phyloP scores from a whole-genome alignment of 2,113 vertebrate species.

The Speoplatyrhinus poulsoni region DNA sequence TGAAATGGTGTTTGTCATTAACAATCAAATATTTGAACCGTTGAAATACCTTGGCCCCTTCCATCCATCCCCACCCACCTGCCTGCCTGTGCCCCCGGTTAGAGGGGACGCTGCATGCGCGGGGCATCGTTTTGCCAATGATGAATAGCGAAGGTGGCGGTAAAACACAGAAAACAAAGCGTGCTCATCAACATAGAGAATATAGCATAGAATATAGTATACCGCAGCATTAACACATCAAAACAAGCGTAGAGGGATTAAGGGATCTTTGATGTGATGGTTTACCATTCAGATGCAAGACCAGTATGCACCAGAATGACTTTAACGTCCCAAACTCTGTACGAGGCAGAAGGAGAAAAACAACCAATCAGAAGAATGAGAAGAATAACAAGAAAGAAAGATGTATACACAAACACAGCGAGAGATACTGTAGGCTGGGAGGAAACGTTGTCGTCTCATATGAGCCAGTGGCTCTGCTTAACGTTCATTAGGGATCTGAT shows the following conservation, averaged over 20 bases:
- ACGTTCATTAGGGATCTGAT: constrained; percentile 68
- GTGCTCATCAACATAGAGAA: constrained; percentile 10
- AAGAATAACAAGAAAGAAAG: neutral
- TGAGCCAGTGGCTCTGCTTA: constrained; percentile 58
- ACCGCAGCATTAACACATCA: constrained; percentile 13
- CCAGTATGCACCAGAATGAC: neutral
- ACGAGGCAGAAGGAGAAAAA: neutral
- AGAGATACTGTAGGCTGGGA: neutral
- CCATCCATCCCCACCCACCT: constrained; percentile 25
- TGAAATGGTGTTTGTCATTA: constrained; percentile 79
- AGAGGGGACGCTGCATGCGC: constrained; percentile 11
- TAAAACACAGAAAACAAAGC: constrained; percentile 20
- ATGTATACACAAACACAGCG: neutral
- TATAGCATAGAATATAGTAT: constrained; percentile 2
- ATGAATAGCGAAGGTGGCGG: constrained; percentile 26
- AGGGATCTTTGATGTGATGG: neutral
- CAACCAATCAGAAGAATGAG: neutral
- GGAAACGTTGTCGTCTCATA: constrained; percentile 42
- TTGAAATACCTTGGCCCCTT: constrained; percentile 59
- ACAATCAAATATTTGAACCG: constrained; percentile 79
- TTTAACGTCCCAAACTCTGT: neutral
- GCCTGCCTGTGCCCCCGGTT: constrained; percentile 19
- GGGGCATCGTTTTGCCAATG: constrained; percentile 48
- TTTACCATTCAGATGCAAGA: constrained; percentile 2
- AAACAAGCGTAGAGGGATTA: constrained; percentile 20